Percentiles rank a stretch among this genome's conserved stretches.
phyloP scores from a whole-genome alignment of 2,888 invertebrate genomes.

The Agrilus mali region DNA sequence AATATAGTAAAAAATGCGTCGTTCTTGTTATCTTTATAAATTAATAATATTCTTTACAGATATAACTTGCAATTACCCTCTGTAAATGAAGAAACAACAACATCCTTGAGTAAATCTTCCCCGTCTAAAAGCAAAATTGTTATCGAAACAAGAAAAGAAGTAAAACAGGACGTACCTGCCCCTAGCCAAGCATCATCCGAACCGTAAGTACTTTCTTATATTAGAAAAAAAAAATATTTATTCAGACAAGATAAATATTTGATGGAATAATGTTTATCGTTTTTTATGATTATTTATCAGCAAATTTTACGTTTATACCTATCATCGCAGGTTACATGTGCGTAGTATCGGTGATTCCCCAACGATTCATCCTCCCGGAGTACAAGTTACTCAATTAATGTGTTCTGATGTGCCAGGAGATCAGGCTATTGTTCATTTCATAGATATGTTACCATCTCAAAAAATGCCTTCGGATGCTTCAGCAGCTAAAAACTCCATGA shows the following conservation, averaged over 20 bases:
- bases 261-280: too few species aligned
- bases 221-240: too few species aligned
- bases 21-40: conserved; percentile 1
- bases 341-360: too few species aligned
- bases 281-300: too few species aligned
- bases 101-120: conserved; percentile 62
- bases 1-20: background rate
- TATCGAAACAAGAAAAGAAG: conserved; percentile 60
- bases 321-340: too few species aligned
- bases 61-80: conserved; percentile 39
- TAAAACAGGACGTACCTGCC: too few species aligned
- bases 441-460: conserved; percentile 29
- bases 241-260: too few species aligned
- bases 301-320: too few species aligned
- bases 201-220: too few species aligned
- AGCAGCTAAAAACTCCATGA: conserved; percentile 25
- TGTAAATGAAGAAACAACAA: conserved; percentile 38
- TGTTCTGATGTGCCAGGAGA: conserved; percentile 33
- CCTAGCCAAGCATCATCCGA: too few species aligned
- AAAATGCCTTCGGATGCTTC: conserved; percentile 27
- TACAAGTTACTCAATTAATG: conserved; percentile 30
- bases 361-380: conserved; percentile 22
- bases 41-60: conserved; percentile 22
- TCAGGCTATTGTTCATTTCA: conserved; percentile 31
- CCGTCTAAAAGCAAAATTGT: conserved; percentile 69